Evolutionary conservation across 1,140 invertebrate species (phyloP).

Genomic region (Neuroterus valhalla): DNA sequence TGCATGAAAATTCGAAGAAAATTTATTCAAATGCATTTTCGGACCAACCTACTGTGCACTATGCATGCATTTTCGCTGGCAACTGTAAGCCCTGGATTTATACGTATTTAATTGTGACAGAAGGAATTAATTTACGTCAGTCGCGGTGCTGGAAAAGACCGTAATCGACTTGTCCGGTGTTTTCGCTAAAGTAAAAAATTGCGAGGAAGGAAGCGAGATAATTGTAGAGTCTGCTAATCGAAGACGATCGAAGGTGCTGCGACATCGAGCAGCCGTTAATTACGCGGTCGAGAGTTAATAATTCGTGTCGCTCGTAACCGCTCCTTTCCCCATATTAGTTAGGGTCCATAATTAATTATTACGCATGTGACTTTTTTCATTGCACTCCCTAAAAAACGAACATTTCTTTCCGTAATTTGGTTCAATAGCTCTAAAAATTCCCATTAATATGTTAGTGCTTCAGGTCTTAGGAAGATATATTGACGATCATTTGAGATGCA

Average conservation of each 20-base stretch:
- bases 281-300: slow-evolving; percentile 67
- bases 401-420: no score
- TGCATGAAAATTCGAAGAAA: no score
- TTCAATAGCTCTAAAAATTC: no score
- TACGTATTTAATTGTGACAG: not conserved
- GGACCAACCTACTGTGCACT: no score
- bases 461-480: no score
- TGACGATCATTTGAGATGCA: no score
- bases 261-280: slow-evolving; percentile 66
- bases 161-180: slow-evolving; percentile 47
- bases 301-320: slow-evolving; percentile 62
- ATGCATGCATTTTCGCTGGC: no score
- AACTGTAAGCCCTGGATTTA: not conserved
- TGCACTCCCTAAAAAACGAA: no score
- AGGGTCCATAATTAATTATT: slow-evolving; percentile 69
- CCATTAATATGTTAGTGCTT: not conserved
- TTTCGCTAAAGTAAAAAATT: slow-evolving; percentile 54
- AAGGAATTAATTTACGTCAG: slow-evolving; percentile 33
- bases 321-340: slow-evolving; percentile 62
- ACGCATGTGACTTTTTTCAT: slow-evolving; percentile 42
- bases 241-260: slow-evolving; percentile 54
- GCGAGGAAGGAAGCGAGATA: slow-evolving; percentile 49
- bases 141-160: not conserved
- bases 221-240: slow-evolving; percentile 68
- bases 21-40: no score